Base-by-base conservation (phyloP, 2,113 vertebrate genomes). In the Rhinopomastus cyanomelas region DNA sequence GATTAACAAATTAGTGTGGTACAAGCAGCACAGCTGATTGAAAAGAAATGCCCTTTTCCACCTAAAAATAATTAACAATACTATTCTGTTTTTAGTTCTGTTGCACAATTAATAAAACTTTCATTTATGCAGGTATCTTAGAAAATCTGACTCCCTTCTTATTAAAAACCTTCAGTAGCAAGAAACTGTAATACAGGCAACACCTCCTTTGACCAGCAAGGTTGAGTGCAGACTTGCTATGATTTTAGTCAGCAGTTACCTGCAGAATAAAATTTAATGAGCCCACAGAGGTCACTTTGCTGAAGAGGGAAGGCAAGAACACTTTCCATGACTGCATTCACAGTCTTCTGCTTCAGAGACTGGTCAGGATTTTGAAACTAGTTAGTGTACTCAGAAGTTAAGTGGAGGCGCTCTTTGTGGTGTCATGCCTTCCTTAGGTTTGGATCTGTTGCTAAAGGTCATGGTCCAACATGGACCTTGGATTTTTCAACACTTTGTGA, bases 231-330 rank as follows among this genome's bases (percentile, higher is more conserved):
- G 69, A n/a, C 57, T 80, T 32, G n/a, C 44, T 78, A 9, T 53
- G 74, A 65, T 66, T 90, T 93, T 81, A 92, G 67, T 65, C 67
- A 85, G 89, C 87, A 92, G 57, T 95, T 93, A 87, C 60, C 71
- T 44, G 71, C 71, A 90, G 78, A 87, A 80, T 69, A 80, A 85
- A 85, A 89, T 81, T 62, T 91, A 96, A 95, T 1, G 6, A 95
- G 90, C 3, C 0, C 78, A 32, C 8, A 44, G 55, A 37, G 71
- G 92, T 92, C 90, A 73, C 56, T 77, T 67, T 79, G 69, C 30
- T 53, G 81, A 81, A 65, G 37, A 85, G 42, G 32, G 55, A 90
- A 84, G 62, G 51, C 55, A 86, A 61, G 18, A n/a, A 51, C 9
- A 5, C n/a, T 77, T 84, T 37, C 67, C 74, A 80, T 52, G 39